Evolutionary conservation across 2,113 vertebrate genomes (phyloP).

Genomic region (Pseudorasbora parva): DNA sequence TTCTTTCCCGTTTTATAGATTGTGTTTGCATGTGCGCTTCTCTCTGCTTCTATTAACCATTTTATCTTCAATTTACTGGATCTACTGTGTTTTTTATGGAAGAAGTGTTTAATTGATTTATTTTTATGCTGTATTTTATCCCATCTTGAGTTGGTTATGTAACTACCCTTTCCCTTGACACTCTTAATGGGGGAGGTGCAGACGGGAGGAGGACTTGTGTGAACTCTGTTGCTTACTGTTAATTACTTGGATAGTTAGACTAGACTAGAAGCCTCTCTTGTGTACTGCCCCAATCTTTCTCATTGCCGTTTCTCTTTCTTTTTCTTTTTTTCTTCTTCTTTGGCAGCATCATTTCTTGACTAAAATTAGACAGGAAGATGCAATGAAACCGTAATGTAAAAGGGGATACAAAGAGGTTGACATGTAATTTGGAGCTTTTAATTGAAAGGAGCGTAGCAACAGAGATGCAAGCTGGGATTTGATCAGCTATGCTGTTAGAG

Average conservation of each 20-base stretch:
- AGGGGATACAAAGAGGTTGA: slow-evolving; percentile 29
- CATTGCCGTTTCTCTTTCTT: neutral
- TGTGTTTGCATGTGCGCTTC: neutral
- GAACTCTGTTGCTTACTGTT: slow-evolving; percentile 44
- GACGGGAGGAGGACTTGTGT: neutral
- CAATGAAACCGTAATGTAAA: slow-evolving; percentile 30
- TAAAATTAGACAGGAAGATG: slow-evolving; percentile 35
- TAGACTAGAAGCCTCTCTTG: slow-evolving; percentile 26
- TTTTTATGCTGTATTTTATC: neutral
- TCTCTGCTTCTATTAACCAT: neutral
- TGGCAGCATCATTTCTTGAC: slow-evolving; percentile 9
- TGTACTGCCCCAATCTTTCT: slow-evolving; percentile 9
- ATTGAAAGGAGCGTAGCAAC: slow-evolving; percentile 35
- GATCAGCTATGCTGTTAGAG: neutral
- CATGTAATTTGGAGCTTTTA: slow-evolving; percentile 24
- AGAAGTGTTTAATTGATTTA: neutral
- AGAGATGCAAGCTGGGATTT: slow-evolving; percentile 3
- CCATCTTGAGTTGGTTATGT: slow-evolving; percentile 10
- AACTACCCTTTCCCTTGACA: slow-evolving; percentile 25
- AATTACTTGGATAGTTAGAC: slow-evolving; percentile 29
- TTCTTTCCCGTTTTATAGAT: neutral
- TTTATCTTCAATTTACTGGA: too few relatives aligned
- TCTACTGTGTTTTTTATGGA: neutral
- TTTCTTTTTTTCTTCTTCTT: neutral
- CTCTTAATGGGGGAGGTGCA: slow-evolving; percentile 17